Evolutionary conservation across 2,797 vertebrate species (phyloP).

Genomic region (Masticophis lateralis): DNA sequence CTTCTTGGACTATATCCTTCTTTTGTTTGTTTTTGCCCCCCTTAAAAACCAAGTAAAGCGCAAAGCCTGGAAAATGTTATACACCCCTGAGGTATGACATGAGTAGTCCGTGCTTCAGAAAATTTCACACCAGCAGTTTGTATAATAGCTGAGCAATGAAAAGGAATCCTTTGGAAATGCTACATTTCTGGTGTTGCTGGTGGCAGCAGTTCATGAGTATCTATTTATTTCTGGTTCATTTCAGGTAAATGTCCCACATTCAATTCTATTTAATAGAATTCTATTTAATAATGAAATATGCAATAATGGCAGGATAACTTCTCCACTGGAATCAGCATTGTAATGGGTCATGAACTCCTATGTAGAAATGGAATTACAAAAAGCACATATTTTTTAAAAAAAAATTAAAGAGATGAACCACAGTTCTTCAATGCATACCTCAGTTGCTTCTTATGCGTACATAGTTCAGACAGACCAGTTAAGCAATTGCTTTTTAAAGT

Average conservation of each 20-base stretch:
- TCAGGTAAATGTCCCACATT: not conserved
- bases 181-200: not conserved
- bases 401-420: not conserved
- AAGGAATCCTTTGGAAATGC: not conserved
- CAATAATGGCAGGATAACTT: not conserved
- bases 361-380: not conserved
- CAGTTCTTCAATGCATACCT: not conserved
- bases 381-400: not conserved
- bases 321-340: not conserved
- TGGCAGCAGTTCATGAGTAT: not conserved
- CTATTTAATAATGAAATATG: not conserved
- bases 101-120: not conserved
- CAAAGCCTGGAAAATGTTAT: not conserved
- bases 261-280: not conserved
- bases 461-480: not conserved
- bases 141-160: not conserved
- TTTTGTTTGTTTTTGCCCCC: not conserved
- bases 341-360: not conserved
- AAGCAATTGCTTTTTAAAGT: not conserved
- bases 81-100: not conserved
- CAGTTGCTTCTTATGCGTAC: not conserved
- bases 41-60: not conserved
- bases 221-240: not conserved
- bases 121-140: not conserved
- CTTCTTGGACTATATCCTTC: not conserved